Percentiles rank a stretch among this genome's conserved stretches.
These are phyloP conservation scores for rat (Rattus norvegicus) DNA, from an alignment of 2,113 vertebrate genomes.

Conservation along the genomic window DNA sequence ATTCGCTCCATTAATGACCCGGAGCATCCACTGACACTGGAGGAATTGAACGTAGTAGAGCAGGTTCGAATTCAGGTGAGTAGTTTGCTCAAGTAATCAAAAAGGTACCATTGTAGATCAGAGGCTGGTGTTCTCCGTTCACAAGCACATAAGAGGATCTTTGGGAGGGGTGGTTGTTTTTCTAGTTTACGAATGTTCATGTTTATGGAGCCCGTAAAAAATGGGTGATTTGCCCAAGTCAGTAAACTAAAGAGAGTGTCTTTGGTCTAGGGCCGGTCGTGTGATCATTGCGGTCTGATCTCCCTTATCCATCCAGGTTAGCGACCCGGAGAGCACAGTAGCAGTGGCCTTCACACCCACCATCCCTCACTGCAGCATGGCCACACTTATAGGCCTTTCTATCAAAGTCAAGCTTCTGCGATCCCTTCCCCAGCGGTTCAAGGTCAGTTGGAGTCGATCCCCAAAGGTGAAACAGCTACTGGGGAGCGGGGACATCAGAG, in stretches of 20 bases:
- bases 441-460: constrained; percentile 85
- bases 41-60: constrained; percentile 97
- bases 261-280: accelerated
- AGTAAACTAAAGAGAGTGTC: not conserved
- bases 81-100: not conserved
- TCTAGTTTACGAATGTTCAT: not conserved
- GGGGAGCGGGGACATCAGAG: not conserved
- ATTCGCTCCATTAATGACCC: constrained; percentile 97
- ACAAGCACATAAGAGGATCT: not conserved
- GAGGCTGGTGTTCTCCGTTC: not conserved
- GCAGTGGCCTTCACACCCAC: constrained; percentile 95
- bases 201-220: not conserved
- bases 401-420: constrained; percentile 98
- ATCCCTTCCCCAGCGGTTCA: constrained; percentile 95
- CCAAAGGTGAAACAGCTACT: not conserved
- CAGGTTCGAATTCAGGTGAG: constrained; percentile 92
- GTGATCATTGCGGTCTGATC: not conserved
- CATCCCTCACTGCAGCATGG: constrained; percentile 99
- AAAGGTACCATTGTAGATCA: not conserved
- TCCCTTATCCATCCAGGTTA: constrained; percentile 87
- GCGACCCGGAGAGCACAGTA: constrained; percentile 90
- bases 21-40: constrained; percentile 96
- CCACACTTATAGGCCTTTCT: constrained; percentile 96
- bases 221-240: not conserved
- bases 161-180: not conserved